Conservation (phyloP, 2,888 invertebrate species). For the Muschampia plurimacula region DNA sequence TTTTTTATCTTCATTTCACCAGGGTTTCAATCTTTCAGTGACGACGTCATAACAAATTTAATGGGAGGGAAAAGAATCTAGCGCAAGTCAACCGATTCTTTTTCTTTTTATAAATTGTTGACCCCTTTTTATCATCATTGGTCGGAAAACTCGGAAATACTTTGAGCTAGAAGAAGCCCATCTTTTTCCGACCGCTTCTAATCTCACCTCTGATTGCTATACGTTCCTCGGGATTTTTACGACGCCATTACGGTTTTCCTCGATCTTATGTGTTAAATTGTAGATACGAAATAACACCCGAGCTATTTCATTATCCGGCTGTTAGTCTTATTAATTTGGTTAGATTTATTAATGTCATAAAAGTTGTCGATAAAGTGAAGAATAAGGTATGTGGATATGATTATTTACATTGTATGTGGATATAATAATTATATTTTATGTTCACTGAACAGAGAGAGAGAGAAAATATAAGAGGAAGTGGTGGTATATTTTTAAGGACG, state of each 20-base stretch:
- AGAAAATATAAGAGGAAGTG: too few species aligned
- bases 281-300: constrained; percentile 58
- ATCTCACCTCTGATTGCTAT: constrained; percentile 75
- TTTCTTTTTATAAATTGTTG: constrained; percentile 66
- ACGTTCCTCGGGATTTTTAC: constrained; percentile 75
- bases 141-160: constrained; percentile 48
- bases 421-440: too few species aligned
- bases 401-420: too few species aligned
- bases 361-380: constrained; percentile 13
- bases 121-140: constrained; percentile 56
- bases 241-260: constrained; percentile 63
- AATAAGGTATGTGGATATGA: too few species aligned
- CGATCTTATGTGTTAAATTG: constrained; percentile 58
- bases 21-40: constrained; percentile 50
- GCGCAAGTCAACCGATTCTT: constrained; percentile 45
- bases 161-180: constrained; percentile 46
- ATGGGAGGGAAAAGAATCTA: constrained; percentile 49
- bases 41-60: constrained; percentile 54
- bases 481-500: too few species aligned
- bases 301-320: constrained; percentile 52
- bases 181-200: constrained; percentile 61
- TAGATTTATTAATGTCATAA: constrained; percentile 33
- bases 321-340: constrained; percentile 40
- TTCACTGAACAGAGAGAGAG: too few species aligned
- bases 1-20: constrained; percentile 49